A percentile compares a stretch with the other conserved stretches of the same genome.
These are phyloP conservation scores for Spongilla lacustris DNA, from an alignment of 37 sponge, comb jelly and placozoan genomes.

Conservation along the genomic window DNA sequence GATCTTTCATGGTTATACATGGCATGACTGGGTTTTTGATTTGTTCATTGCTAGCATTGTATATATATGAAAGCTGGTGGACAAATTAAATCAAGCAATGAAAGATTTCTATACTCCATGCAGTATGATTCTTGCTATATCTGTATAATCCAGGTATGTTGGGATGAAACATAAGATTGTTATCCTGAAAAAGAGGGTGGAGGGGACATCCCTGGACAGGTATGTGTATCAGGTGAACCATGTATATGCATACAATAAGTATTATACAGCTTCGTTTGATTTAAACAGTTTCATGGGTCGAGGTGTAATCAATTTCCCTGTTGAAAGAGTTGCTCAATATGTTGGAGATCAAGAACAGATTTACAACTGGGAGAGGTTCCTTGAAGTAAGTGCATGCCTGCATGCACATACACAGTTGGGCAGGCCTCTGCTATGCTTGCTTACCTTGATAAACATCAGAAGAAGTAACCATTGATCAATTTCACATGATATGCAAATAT, in stretches of 20 bases:
- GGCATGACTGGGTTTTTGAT: too few relatives aligned
- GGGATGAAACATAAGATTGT: neutral
- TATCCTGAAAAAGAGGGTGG: neutral
- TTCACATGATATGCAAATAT: too few relatives aligned
- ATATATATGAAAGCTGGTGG: too few relatives aligned
- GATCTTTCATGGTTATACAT: too few relatives aligned
- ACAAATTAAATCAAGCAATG: too few relatives aligned
- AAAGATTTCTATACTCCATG: too few relatives aligned
- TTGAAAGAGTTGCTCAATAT: conserved; percentile 29
- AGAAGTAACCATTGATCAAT: too few relatives aligned
- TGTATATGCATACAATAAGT: neutral
- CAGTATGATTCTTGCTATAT: too few relatives aligned
- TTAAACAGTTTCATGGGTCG: conserved; percentile 65
- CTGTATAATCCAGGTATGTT: neutral
- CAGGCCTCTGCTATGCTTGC: too few relatives aligned
- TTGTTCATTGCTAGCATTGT: neutral
- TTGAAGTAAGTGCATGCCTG: conserved; percentile 18
- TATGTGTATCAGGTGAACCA: too few relatives aligned
- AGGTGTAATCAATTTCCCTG: conserved; percentile 44
- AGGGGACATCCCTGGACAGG: neutral
- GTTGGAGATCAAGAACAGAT: neutral
- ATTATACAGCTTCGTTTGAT: neutral
- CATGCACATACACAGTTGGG: too few relatives aligned
- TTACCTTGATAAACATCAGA: too few relatives aligned
- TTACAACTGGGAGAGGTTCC: conserved; percentile 21